Conservation (phyloP, 92 coral and sea anemone species). For the Desmophyllum pertusum region DNA sequence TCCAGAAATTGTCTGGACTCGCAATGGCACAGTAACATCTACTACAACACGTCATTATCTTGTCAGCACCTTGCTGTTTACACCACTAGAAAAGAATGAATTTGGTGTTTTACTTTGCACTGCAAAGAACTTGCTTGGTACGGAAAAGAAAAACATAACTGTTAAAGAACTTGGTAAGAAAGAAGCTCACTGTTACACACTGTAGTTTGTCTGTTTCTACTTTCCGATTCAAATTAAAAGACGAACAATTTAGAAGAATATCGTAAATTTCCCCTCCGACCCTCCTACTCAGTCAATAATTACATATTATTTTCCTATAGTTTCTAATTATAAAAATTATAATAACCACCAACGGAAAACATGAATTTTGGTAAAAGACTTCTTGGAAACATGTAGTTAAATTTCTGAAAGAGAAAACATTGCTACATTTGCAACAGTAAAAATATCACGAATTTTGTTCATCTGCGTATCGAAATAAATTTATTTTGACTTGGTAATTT, state of each 20-base stretch:
- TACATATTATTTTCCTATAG: too few relatives aligned
- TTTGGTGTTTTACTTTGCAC: constrained; percentile 43
- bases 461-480: too few relatives aligned
- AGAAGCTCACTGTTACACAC: neutral
- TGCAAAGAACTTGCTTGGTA: constrained; percentile 45
- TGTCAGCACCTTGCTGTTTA: constrained; percentile 17
- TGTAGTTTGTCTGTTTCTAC: too few relatives aligned
- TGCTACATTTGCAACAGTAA: neutral
- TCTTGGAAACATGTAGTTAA: neutral
- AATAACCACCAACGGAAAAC: too few relatives aligned
- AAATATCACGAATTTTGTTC: too few relatives aligned
- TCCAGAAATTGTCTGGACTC: constrained; percentile 48
- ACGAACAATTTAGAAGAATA: too few relatives aligned
- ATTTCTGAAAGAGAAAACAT: neutral
- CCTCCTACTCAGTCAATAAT: too few relatives aligned
- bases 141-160: neutral
- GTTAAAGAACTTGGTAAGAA: constrained; percentile 37
- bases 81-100: constrained; percentile 18
- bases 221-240: too few relatives aligned
- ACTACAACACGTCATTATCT: neutral
- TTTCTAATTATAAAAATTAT: too few relatives aligned
- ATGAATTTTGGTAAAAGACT: neutral
- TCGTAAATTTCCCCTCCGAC: too few relatives aligned
- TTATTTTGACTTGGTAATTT: too few relatives aligned
- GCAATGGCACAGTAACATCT: neutral